These are phyloP conservation scores for Caranx melampygus DNA, from an alignment of 2,113 vertebrate genomes.

Conservation along the genomic window DNA sequence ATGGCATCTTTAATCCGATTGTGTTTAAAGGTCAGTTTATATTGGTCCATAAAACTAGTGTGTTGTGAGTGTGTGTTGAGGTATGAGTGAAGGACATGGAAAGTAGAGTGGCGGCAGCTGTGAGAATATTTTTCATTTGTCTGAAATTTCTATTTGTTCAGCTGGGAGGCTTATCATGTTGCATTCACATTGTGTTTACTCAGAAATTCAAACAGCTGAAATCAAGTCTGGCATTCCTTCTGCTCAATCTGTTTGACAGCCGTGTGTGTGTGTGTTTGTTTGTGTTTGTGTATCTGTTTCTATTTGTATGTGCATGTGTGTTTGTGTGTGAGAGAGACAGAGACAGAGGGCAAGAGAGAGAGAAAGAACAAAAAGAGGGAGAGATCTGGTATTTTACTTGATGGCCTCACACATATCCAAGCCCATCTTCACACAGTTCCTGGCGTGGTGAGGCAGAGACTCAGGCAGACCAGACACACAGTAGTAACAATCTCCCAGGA, in stretches of 20 bases:
- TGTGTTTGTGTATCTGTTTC: constrained; percentile 8
- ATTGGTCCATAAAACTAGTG: constrained; percentile 28
- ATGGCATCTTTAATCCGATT: constrained; percentile 29
- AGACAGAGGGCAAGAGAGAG: constrained; percentile 15
- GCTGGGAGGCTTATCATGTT: constrained; percentile 54
- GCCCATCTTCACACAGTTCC: constrained; percentile 99
- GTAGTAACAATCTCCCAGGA: constrained; percentile 98
- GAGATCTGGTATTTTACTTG: constrained; percentile 89
- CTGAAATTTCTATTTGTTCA: constrained; percentile 46
- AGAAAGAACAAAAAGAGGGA: constrained; percentile 14
- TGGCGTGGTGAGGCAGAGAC: constrained; percentile 95
- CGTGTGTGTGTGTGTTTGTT: constrained; percentile 52
- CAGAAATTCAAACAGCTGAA: constrained; percentile 67
- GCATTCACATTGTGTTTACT: constrained; percentile 67
- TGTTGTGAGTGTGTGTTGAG: constrained; percentile 3
- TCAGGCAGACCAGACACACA: constrained; percentile 97
- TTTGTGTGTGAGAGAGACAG: not conserved
- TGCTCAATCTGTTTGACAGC: constrained; percentile 64
- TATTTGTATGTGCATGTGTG: not conserved
- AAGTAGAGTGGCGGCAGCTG: not conserved
- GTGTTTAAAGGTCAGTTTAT: constrained; percentile 42
- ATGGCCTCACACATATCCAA: constrained; percentile 99
- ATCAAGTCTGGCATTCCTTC: constrained; percentile 68
- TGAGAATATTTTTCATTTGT: constrained; percentile 33
- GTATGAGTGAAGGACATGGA: constrained; percentile 25